Evolutionary conservation across 1,140 invertebrate genomes (phyloP), one percentile per base, ranked within the genome.

Genomic region (Atopsyche davidsoni): DNA sequence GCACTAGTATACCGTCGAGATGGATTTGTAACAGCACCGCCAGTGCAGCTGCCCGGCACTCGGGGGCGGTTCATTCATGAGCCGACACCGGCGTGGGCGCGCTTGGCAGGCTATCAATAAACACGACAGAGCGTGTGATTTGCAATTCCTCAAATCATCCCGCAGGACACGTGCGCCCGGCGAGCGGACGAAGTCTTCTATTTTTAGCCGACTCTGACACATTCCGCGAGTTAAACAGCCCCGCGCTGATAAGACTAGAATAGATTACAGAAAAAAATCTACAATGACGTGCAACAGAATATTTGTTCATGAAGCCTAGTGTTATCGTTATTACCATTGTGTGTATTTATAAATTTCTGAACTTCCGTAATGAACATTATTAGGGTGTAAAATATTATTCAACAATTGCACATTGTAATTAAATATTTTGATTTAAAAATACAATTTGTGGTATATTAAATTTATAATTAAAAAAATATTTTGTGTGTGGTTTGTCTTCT

Each of bases 81-180:
- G n/a, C 53, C 36, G 22, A 24, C 48, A 49, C 13, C 18, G 23
- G 35, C 51, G 34, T n/a, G n/a, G 18, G 32, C 28, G 41, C 53
- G 35, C 50, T 51, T 55, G 58, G 59, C 48, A 55, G 47, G 49
- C 14, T 39, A 18, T 39, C 36, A 39, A 39, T 58, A 55, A 39
- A 51, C 22, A 35, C 51, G 36, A 36, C 48, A 41, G 18, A 17
- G 36, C 43, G 43, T 34, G 31, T 46, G 50, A 58, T 40, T 22
- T 34, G 16, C 32, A 16, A 34, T 34, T 34, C 11, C n/a, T 34
- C n/a, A 11, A 34, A 3, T 13, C 11, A 34, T 11, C 11, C 32
- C n/a, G n/a, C n/a, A 34, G 16, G 32, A 34, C n/a, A n/a, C n/a
- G n/a, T n/a, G n/a, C n/a, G n/a, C n/a, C n/a, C n/a, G n/a, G n/a